phyloP scores from a whole-genome alignment of 2,888 invertebrate species.

The Xestia c-nigrum region DNA sequence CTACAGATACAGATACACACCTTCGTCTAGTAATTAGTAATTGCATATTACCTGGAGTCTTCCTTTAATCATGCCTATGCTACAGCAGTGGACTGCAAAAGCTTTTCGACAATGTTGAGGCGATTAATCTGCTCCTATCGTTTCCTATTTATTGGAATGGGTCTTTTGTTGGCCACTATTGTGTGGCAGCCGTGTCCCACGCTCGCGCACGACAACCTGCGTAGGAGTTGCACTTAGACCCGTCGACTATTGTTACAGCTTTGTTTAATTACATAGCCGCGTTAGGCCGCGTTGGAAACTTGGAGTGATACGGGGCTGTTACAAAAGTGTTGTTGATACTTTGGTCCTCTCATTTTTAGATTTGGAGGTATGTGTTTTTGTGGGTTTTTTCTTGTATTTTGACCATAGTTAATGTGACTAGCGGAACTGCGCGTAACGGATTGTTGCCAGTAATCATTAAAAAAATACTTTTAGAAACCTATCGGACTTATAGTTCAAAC shows the following conservation, averaged over 20 bases:
- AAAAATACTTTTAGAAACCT: neutral
- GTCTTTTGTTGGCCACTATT: slow-evolving; percentile 31
- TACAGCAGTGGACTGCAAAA: neutral
- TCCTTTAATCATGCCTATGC: neutral
- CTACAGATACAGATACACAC: neutral
- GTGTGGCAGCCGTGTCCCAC: slow-evolving; percentile 43
- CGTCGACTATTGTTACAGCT: slow-evolving; percentile 58
- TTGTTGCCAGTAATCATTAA: neutral
- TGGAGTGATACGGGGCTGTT: slow-evolving; percentile 27
- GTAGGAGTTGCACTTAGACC: slow-evolving; percentile 62
- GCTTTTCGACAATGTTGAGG: slow-evolving; percentile 4
- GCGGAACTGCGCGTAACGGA: neutral
- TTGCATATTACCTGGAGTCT: neutral
- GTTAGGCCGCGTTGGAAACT: neutral
- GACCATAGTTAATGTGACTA: neutral
- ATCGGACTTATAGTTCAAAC: neutral
- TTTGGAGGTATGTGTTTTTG: neutral
- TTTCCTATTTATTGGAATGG: slow-evolving; percentile 24
- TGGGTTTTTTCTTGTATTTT: neutral
- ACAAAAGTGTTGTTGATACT: slow-evolving; percentile 19
- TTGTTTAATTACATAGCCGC: slow-evolving; percentile 55
- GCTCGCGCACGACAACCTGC: slow-evolving; percentile 48
- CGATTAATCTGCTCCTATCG: slow-evolving; percentile 24
- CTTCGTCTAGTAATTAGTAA: neutral
- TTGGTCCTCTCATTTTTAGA: slow-evolving; percentile 3